Base-by-base conservation (phyloP, 2,888 invertebrate species). In the Amphipyra berbera region DNA sequence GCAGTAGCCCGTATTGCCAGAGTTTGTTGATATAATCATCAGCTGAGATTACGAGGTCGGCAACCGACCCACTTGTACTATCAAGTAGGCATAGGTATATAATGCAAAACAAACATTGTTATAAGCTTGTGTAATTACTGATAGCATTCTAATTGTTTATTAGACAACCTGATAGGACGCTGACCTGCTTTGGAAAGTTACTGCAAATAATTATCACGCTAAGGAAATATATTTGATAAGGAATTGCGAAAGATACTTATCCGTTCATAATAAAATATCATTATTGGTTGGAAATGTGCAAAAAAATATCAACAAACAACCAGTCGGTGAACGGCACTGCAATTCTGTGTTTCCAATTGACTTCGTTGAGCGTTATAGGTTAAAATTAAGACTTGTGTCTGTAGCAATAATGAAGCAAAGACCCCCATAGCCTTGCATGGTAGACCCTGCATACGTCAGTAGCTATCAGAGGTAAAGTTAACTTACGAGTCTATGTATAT, bases 21-120 rank as follows among this genome's bases (percentile, higher is more conserved):
- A 21, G 60, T 66, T 46, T 78, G 79, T 81, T 84, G 75, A 79
- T 76, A 81, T 72, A 72, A 77, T 73, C 79, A 82, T 79, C 85
- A 84, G 83, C 83, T 82, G 83, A 79, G 85, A 82, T 82, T 78
- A 76, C 68, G 81, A 76, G 87, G 84, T 85, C 82, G 76, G 67
- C 76, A 79, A 80, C 78, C 82, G 86, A 67, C 81, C 82, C 76
- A 84, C 67, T 69, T 78, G 56, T 33, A 54, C 49, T 75, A 75
- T 77, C 74, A 59, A 57, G 59, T 45, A 62, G 76, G 63, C 48
- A 54, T 21, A 30, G 30, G 30, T 30, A 30, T 48, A 42, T 33
- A 37, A 37, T 37, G 12, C 45, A 54, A 14, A 58, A 58, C 60
- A 72, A 68, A 72, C 50, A 68, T 63, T 62, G 52, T 62, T 53